Base-by-base conservation (phyloP, 1,140 invertebrate genomes). In the Mercenaria mercenaria region DNA sequence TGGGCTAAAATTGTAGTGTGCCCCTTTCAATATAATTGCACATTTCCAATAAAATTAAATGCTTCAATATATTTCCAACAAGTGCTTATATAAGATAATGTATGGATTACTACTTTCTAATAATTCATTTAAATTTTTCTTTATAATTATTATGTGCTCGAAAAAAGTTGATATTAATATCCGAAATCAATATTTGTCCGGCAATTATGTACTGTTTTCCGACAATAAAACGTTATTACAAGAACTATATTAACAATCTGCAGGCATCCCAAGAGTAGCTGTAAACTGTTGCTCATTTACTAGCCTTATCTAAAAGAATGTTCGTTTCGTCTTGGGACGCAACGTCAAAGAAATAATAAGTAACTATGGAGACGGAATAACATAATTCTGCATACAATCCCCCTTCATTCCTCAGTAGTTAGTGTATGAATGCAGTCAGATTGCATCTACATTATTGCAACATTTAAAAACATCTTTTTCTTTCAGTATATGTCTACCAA, bases 261-360 rank as follows among this genome's bases (percentile, higher is more conserved):
- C 26, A 41, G 26, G 26, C 43, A 29, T 77, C 74, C 74, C 74
- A 18, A 32, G 74, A 77, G 74, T 47, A n/a, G 26, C 10, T 77
- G 50, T 77, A 77, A 77, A 77, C 74, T 50, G 74, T 77, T 77
- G 74, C 41, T 77, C 74, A 77, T 77, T 77, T 77, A 15, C 26
- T 77, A 47, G 74, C 74, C 74, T 77, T 77, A 77, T 77, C 74
- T 77, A 11, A 77, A 10, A 47, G 18, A 50, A 43, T 77, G n/a
- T 50, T 34, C 41, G 11, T 50, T 77, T 34, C 43, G 43, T 77
- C 74, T 77, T 50, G 74, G 74, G 74, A 77, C 74, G 29, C 39
- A 29, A 41, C 29, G 50, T 47, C 50, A 77, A 77, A 52, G 74
- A 43, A 77, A 77, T 77, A 77, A 77, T 10, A 23, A 2, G 74